Evolutionary conservation across 2,113 vertebrate genomes (phyloP), one percentile per base, ranked within the genome.

Genomic region (Alouatta palliata): DNA sequence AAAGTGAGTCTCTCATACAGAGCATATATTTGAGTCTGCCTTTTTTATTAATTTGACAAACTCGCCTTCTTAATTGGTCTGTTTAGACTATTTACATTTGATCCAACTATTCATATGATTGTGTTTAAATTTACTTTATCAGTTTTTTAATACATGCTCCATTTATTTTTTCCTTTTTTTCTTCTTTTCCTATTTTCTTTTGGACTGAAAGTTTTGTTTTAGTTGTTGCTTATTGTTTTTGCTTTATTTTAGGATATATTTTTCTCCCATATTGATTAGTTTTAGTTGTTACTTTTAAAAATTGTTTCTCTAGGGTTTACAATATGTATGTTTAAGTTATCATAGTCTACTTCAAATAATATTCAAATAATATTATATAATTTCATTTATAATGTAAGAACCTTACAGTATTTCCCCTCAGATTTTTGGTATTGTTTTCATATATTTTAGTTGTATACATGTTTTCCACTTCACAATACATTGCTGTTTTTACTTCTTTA

Each of bases 41-140:
- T 81, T 80, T 92, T 90, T 94, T 81, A 68, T 90, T 85, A 84
- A 35, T 93, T 84, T 85, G 37, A 61, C 43, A 93, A 64, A 92
- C 13, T 79, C 56, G 49, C 6, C 58, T 54, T 45, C 80, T 97
- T 90, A 89, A 88, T 56, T 88, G 68, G 19, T 71, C 1, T 92
- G 52, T 30, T 82, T 47, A 93, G 7, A 77, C 11, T 68, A 64
- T 83, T 90, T 86, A 45, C 6, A 90, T 94, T 86, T 82, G 66
- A 40, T 40, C 6, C 14, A 88, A 66, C 71, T 84, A 80, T 91
- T 25, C 43, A 3, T 73, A 79, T 64, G 52, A 12, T 43, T 84
- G 35, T 43, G 6, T 61, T 92, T 86, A 85, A 92, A 70, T 86
- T 89, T 73, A 68, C 16, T 2, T 3, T 66, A 49, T 82, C 35